Base-by-base conservation (phyloP, 2,888 invertebrate genomes). In the Plusia festucae region DNA sequence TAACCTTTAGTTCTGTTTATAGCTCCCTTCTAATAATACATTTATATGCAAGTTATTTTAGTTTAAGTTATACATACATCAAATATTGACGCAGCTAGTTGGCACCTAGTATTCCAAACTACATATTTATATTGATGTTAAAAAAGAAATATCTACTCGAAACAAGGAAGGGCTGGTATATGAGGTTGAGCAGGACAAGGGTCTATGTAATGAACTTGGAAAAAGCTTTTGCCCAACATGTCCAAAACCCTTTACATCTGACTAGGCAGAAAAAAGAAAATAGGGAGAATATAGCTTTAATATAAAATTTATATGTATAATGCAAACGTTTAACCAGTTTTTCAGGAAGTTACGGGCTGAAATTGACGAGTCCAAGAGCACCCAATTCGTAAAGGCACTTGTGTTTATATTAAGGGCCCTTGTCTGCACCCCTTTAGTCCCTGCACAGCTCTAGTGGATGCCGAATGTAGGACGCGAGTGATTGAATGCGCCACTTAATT, bases 331-430 rank as follows among this genome's bases (percentile, higher is more conserved):
- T n/a, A 49, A 49, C 56, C 18, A 24, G 65, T 60, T 46, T 22
- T 46, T 22, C 24, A 9, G 70, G 70, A 62, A 30, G 46, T 51
- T 53, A 15, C 32, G 11, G n/a, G 18, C 63, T 60, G 53, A 57
- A 64, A 60, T 62, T 59, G 64, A 60, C 59, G 59, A 76, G 30
- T 62, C 60, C 53, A 65, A 46, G 27, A 15, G 34, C 46, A 40
- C 65, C 58, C 64, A 20, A 73, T 65, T 65, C 44, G 69, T 52
- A 34, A 52, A 40, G 60, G 57, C 60, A 58, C 70, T 70, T 51
- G 49, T 51, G 49, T 62, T 51, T 46, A 40, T 57, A 60, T 72
- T 8, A 52, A 79, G 73, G 44, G 67, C 60, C 54, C 69, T 76
- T 72, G 62, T 60, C 57, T 55, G 64, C 59, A 59, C 15, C 62